Evolutionary conservation across 2,888 invertebrate species (phyloP), one percentile per base, ranked within the genome.

Genomic region (Pseudanteris insignis): DNA sequence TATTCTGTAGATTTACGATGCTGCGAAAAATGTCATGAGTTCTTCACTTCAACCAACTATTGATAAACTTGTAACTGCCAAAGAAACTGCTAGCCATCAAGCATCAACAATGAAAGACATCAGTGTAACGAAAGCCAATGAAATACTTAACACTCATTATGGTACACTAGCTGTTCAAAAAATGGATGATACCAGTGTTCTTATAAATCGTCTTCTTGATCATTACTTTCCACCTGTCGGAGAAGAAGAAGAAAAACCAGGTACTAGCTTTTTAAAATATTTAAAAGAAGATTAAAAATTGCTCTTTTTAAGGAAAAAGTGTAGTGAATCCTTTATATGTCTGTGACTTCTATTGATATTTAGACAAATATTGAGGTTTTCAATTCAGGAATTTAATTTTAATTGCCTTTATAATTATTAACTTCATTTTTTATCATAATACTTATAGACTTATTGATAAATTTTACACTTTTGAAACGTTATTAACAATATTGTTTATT

Each of bases 121-220:
- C 2, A 88, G 89, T 37, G 18, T 89, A 83, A 82, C 85, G 37
- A 89, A 89, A 72, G 89, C 89, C 12, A 90, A 89, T 74, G 86
- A 88, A 37, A 84, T 90, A 37, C 81, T 90, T 37, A 86, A 86
- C 25, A 88, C 89, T 0, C 86, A 87, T 47, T 88, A 88, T 71
- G 90, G 89, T 5, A 84, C 85, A 73, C 83, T 88, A 73, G 89
- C 89, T 0, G 81, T 89, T 15, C 83, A 83, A 68, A 85, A 89
- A 50, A 85, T 91, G 10, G 90, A 90, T 75, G 84, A 83, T 2
- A 88, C 89, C 28, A 86, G 89, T 24, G 83, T 84, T 1, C 83
- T 88, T 63, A 88, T 90, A 15, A 90, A 90, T 82, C 85, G 86
- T 59, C 83, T 90, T 63, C 79, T 92, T 8, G 90, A 92, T 79